Evolutionary conservation across 2,888 invertebrate species (phyloP).

Genomic region (Acanthacorydalis orientalis): DNA sequence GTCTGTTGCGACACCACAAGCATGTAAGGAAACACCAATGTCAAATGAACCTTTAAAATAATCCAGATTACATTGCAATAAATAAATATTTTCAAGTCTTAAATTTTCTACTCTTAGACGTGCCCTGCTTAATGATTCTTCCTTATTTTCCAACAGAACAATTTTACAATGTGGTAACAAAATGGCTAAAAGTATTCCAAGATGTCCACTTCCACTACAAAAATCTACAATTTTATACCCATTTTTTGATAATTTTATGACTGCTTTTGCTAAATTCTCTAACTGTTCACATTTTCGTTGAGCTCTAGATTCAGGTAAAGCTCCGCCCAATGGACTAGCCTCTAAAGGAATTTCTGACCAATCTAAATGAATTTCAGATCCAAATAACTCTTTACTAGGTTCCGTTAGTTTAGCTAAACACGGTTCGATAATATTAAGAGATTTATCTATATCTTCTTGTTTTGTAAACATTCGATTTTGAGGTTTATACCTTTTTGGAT

Average conservation of each 20-base stretch:
- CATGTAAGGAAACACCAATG: constrained; percentile 79
- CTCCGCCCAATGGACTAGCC: constrained; percentile 61
- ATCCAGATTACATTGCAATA: constrained; percentile 81
- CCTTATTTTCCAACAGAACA: constrained; percentile 81
- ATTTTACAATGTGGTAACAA: constrained; percentile 61
- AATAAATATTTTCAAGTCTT: constrained; percentile 51
- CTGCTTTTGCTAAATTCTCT: constrained; percentile 65
- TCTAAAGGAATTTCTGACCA: constrained; percentile 59
- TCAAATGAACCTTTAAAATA: constrained; percentile 70
- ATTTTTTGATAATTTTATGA: constrained; percentile 46
- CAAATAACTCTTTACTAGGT: constrained; percentile 23
- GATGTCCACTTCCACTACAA: constrained; percentile 86
- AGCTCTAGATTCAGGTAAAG: constrained; percentile 56
- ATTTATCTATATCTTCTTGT: constrained; percentile 55
- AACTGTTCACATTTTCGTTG: constrained; percentile 72
- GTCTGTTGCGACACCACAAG: constrained; percentile 90
- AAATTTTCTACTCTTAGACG: constrained; percentile 48
- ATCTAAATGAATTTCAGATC: constrained; percentile 30
- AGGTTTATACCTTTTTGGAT: constrained; percentile 59
- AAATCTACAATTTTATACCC: constrained; percentile 76
- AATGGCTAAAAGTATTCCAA: constrained; percentile 72
- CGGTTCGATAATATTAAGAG: constrained; percentile 29
- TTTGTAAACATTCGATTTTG: constrained; percentile 56
- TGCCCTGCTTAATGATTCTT: constrained; percentile 64
- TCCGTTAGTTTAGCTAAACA: constrained; percentile 26